Evolutionary conservation across 2,797 vertebrate species (phyloP).

Genomic region (Atherinosoma microstoma): DNA sequence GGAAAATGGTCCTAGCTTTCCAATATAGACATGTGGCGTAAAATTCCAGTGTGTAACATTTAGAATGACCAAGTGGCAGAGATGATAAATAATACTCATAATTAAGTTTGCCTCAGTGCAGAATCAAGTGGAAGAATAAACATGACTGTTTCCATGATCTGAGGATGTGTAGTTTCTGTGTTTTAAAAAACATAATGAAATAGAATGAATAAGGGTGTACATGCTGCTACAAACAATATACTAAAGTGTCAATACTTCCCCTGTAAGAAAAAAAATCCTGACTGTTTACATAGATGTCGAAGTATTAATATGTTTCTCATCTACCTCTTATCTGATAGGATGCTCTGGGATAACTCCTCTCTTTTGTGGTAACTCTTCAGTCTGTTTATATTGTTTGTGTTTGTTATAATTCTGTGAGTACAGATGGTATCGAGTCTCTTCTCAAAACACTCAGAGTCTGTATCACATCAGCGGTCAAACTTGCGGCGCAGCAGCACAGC

Average conservation of each 20-base stretch:
- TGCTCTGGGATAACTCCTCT: background rate
- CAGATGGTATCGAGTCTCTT: constrained; percentile 95
- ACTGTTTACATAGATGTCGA: background rate
- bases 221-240: no score
- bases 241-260: background rate
- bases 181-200: background rate
- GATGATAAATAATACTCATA: background rate
- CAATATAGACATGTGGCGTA: background rate
- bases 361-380: background rate
- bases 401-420: constrained; percentile 34
- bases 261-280: background rate
- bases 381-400: constrained; percentile 19
- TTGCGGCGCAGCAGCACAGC: constrained; percentile 84
- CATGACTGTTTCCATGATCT: no score
- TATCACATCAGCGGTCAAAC: constrained; percentile 86
- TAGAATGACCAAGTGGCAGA: background rate
- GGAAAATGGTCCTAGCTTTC: background rate
- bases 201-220: background rate
- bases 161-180: no score
- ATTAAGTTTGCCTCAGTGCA: background rate
- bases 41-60: background rate
- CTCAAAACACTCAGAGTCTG: constrained; percentile 87
- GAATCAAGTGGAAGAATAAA: background rate
- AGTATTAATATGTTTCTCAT: background rate
- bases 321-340: background rate